Conservation (phyloP, 53 echinoderm and acorn worm genomes). For the Patiria pectinifera region DNA sequence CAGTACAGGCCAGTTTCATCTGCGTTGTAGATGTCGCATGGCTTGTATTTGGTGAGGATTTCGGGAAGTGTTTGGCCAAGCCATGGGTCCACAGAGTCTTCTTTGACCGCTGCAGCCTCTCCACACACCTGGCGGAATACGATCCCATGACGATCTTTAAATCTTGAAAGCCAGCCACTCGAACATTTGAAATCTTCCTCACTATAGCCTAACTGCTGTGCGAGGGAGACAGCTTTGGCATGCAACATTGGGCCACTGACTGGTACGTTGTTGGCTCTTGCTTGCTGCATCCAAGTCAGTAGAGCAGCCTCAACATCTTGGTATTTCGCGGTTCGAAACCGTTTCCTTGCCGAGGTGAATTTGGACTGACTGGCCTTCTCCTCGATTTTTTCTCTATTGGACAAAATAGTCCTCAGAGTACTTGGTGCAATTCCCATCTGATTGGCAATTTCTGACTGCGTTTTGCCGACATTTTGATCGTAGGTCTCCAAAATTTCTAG, state of each 20-base stretch:
- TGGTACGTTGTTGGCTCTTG: slow-evolving; percentile 22
- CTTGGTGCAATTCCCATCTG: slow-evolving; percentile 28
- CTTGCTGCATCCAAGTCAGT: slow-evolving; percentile 31
- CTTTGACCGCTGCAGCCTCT: slow-evolving; percentile 13
- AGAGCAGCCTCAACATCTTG: slow-evolving; percentile 51
- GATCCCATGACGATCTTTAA: slow-evolving; percentile 58
- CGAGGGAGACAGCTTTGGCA: slow-evolving; percentile 30
- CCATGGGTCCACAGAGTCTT: slow-evolving; percentile 6
- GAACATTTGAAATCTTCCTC: slow-evolving; percentile 54
- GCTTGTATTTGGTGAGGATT: background rate
- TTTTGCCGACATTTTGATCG: no score
- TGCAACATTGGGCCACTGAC: slow-evolving; percentile 43
- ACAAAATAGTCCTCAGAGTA: slow-evolving; percentile 38
- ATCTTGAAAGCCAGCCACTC: slow-evolving; percentile 61
- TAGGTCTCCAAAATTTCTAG: no score
- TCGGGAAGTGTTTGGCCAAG: background rate
- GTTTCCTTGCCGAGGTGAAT: slow-evolving; percentile 24
- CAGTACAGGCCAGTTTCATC: slow-evolving; percentile 26
- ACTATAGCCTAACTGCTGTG: slow-evolving; percentile 11
- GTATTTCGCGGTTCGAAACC: slow-evolving; percentile 8
- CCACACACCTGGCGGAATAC: background rate
- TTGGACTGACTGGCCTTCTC: slow-evolving; percentile 3
- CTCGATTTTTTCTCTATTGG: slow-evolving; percentile 11
- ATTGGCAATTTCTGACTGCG: background rate
- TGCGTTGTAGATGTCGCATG: slow-evolving; percentile 13